phyloP scores from a whole-genome alignment of 2,797 vertebrate species.

The Prionace glauca region DNA sequence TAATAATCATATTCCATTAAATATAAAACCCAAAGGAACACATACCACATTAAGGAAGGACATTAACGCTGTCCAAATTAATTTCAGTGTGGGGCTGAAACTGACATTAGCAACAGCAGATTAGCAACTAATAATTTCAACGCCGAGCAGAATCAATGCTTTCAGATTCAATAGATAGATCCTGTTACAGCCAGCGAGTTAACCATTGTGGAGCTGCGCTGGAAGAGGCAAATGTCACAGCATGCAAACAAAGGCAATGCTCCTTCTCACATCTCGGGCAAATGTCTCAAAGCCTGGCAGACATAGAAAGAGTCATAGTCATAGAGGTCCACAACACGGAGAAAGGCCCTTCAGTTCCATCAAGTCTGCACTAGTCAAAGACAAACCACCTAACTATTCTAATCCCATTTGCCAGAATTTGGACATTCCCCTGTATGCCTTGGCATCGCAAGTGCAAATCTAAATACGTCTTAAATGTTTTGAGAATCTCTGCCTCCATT shows the following conservation, averaged over 20 bases:
- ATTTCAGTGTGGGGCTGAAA: not conserved
- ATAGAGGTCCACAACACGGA: too few species aligned
- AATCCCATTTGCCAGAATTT: too few species aligned
- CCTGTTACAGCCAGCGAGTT: not conserved
- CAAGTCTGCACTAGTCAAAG: too few species aligned
- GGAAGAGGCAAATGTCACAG: not conserved
- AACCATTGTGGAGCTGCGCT: not conserved
- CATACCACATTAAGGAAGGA: not conserved
- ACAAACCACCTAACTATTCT: too few species aligned
- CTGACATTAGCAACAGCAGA: not conserved
- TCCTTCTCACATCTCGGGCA: not conserved
- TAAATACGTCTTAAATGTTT: too few species aligned
- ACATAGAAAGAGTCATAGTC: not conserved
- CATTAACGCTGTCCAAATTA: constrained; percentile 22
- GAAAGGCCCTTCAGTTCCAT: too few species aligned
- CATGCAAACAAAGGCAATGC: not conserved
- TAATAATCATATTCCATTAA: constrained; percentile 1
- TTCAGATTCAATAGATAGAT: not conserved
- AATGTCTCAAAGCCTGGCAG: not conserved
- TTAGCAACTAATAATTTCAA: not conserved
- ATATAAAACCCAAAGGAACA: constrained; percentile 6
- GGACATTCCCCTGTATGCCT: too few species aligned
- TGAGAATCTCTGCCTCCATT: too few species aligned
- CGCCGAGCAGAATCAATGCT: not conserved
- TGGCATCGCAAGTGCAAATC: too few species aligned